These are phyloP conservation scores for Helicoverpa zea DNA, from an alignment of 1,140 invertebrate genomes.

Conservation along the genomic window DNA sequence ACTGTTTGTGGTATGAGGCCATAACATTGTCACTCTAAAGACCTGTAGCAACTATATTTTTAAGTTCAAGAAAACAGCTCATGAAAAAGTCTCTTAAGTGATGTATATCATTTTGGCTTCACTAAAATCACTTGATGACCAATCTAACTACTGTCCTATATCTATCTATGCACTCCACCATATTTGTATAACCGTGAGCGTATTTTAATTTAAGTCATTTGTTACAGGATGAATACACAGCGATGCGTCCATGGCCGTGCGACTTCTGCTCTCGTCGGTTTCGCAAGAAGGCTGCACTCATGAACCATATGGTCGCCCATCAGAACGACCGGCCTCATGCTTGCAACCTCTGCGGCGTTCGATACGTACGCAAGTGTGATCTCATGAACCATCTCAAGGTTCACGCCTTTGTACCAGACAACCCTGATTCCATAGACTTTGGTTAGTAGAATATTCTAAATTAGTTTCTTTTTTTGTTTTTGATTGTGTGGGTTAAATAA, in stretches of 20 bases:
- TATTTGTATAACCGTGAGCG: background rate
- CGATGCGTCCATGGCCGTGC: constrained; percentile 93
- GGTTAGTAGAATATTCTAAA: constrained; percentile 51
- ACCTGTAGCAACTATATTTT: too few relatives aligned
- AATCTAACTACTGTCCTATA: too few relatives aligned
- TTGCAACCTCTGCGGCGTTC: constrained; percentile 92
- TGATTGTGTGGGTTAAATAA: background rate
- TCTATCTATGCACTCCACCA: background rate
- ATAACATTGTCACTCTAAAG: too few relatives aligned
- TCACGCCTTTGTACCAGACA: constrained; percentile 91
- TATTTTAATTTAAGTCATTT: constrained; percentile 10
- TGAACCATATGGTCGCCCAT: constrained; percentile 95
- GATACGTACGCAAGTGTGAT: constrained; percentile 92
- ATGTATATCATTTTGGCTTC: too few relatives aligned
- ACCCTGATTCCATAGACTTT: constrained; percentile 65
- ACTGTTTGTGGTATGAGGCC: too few relatives aligned
- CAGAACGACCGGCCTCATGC: constrained; percentile 92
- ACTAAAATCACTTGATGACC: too few relatives aligned
- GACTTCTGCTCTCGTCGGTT: constrained; percentile 94
- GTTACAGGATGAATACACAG: constrained; percentile 91
- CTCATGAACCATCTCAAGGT: constrained; percentile 94
- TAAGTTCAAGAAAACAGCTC: too few relatives aligned
- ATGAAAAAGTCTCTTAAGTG: too few relatives aligned
- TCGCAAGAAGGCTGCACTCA: constrained; percentile 93
- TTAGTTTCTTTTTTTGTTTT: background rate